phyloP scores from a whole-genome alignment of 2,113 vertebrate genomes.

The Spea multiplicata region DNA sequence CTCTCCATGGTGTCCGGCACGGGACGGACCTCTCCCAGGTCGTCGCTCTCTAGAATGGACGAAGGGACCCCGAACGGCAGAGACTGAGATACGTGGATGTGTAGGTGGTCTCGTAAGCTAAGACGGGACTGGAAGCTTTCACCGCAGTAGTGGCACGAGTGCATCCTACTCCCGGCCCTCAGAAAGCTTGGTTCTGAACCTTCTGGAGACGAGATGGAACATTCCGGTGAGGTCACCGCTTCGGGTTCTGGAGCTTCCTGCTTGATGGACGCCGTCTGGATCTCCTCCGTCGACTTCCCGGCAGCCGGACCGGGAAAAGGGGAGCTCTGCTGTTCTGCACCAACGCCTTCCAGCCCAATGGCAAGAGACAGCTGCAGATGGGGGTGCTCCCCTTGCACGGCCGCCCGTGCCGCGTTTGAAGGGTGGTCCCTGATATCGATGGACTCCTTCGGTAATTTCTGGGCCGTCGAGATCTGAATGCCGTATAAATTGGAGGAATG shows the following conservation, averaged over 20 bases:
- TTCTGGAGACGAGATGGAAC: constrained; percentile 61
- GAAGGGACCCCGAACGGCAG: constrained; percentile 71
- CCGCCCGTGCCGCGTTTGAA: constrained; percentile 57
- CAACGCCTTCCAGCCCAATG: constrained; percentile 75
- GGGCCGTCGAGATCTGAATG: constrained; percentile 91
- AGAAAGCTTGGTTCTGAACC: constrained; percentile 60
- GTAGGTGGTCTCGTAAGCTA: constrained; percentile 82
- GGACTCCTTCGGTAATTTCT: constrained; percentile 75
- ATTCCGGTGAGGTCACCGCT: constrained; percentile 61
- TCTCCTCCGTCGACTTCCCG: constrained; percentile 70
- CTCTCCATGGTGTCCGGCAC: constrained; percentile 62
- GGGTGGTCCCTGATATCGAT: constrained; percentile 65
- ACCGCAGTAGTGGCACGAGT: constrained; percentile 88
- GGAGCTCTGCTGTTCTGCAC: constrained; percentile 64
- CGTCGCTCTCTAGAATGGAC: constrained; percentile 74
- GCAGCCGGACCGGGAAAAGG: constrained; percentile 60
- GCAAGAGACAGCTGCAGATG: constrained; percentile 78
- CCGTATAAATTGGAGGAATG: constrained; percentile 94
- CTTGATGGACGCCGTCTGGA: constrained; percentile 71
- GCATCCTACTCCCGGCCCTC: constrained; percentile 66
- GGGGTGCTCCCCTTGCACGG: constrained; percentile 62
- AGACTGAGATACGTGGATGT: constrained; percentile 78
- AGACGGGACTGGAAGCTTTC: constrained; percentile 81
- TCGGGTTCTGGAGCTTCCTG: constrained; percentile 80
- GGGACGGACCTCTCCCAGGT: constrained; percentile 73